Evolutionary conservation across 1,140 invertebrate genomes (phyloP), one percentile per base, ranked within the genome.

Genomic region (Bombus superbus): DNA sequence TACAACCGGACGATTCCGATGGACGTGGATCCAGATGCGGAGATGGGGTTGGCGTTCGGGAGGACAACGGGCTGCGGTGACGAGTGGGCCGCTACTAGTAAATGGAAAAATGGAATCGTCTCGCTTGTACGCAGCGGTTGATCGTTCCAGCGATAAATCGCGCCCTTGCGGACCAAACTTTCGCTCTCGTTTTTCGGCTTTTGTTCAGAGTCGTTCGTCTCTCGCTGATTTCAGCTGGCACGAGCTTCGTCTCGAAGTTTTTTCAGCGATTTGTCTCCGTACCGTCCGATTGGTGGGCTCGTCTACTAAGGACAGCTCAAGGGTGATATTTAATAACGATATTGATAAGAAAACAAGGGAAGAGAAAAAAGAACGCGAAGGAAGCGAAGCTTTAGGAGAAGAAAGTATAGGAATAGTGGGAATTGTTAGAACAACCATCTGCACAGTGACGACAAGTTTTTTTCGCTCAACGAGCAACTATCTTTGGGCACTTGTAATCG

Each of bases 71-170:
- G 42, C 18, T 15, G 38, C 32, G 59, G 59, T 32, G 40, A 38
- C 13, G 38, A 11, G 22, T 25, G 22, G 28, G 4, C 25, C 9
- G 15, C 38, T 28, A 18, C 18, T 53, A 9, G n/a, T 25, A 71
- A 84, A 84, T 79, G 75, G 53, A 80, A 85, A 80, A 80, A 80
- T 64, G 53, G 68, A 38, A 79, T 62, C 73, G 81, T 75, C 38
- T 44, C 57, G 4, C 47, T 72, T 15, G 47, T 44, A 74, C 80
- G 44, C 74, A 32, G 0, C 25, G 47, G 25, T 28, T 25, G 82
- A 78, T 83, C 42, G 42, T 64, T 38, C 11, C 40, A 8, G 10
- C 74, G 74, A 69, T 57, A 59, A 72, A 81, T 73, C 53, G 80
- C 57, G 72, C 25, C 28, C 68, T 38, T 62, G 38, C 57, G 1